phyloP scores from a whole-genome alignment of 2,113 vertebrate genomes.

The Speoplatyrhinus poulsoni region DNA sequence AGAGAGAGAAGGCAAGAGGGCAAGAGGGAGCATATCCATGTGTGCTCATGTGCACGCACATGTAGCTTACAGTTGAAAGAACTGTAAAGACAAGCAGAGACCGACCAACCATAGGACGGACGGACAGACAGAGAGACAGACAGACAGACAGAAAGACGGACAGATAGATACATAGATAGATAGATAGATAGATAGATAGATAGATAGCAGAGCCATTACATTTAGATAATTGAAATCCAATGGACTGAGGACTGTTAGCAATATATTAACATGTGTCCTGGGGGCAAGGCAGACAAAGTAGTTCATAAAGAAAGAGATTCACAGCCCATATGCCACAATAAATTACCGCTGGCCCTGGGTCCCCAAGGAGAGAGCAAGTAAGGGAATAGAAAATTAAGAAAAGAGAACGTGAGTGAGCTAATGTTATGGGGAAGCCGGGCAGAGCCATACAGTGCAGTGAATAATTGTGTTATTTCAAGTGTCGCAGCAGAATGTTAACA shows the following conservation, averaged over 20 bases:
- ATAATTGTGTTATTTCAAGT: neutral
- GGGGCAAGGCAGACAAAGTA: no score
- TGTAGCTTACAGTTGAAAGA: neutral
- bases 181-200: slow-evolving; percentile 46
- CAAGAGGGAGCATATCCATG: slow-evolving; percentile 28
- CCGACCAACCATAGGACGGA: slow-evolving; percentile 1
- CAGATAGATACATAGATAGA: slow-evolving; percentile 21
- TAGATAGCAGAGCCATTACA: slow-evolving; percentile 27
- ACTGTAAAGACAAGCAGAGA: neutral
- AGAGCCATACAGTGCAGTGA: neutral
- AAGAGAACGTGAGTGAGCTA: neutral
- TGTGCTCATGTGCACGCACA: neutral
- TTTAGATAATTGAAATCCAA: slow-evolving; percentile 3
- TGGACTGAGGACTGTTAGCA: neutral
- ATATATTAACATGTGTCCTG: no score
- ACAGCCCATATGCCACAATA: neutral
- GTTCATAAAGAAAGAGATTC: neutral
- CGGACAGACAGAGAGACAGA: slow-evolving; percentile 27
- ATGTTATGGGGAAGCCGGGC: neutral
- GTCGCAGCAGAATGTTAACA: no score
- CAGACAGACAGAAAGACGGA: slow-evolving; percentile 33
- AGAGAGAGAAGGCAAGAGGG: slow-evolving; percentile 1
- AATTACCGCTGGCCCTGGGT: neutral
- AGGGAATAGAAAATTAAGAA: neutral
- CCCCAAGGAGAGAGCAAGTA: neutral